These are phyloP conservation scores for Pangasianodon gigas DNA, from an alignment of 2,113 vertebrate species.

Conservation along the genomic window DNA sequence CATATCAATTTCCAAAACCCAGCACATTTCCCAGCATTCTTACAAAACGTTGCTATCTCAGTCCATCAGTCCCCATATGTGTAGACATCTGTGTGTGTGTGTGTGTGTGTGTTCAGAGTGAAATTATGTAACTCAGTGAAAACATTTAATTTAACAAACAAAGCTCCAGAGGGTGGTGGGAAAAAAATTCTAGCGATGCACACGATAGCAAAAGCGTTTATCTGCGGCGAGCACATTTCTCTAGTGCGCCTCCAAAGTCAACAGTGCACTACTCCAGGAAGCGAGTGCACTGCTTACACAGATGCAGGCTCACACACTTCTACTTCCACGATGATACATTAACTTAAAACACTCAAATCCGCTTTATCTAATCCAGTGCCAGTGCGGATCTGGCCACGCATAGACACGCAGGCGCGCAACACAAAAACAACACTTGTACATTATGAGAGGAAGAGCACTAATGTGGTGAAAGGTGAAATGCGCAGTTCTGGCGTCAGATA, in stretches of 20 bases:
- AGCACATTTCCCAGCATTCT: slow-evolving; percentile 36
- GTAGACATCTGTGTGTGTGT: neutral
- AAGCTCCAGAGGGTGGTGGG: slow-evolving; percentile 39
- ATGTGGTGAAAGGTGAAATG: neutral
- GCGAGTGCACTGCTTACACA: slow-evolving; percentile 19
- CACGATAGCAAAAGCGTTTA: slow-evolving; percentile 45
- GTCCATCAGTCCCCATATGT: neutral
- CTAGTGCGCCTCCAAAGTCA: slow-evolving; percentile 52
- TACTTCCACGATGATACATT: neutral
- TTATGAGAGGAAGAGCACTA: neutral
- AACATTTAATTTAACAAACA: slow-evolving; percentile 40
- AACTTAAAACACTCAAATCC: slow-evolving; percentile 14
- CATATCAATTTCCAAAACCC: neutral
- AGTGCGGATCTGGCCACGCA: neutral
- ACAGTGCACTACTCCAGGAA: slow-evolving; percentile 20
- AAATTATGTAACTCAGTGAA: slow-evolving; percentile 33
- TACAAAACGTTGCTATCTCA: neutral
- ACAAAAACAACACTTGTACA: neutral
- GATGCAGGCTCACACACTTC: slow-evolving; percentile 14
- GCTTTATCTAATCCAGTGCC: neutral
- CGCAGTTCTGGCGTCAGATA: neutral
- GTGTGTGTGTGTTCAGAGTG: slow-evolving; percentile 17
- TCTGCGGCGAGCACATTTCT: slow-evolving; percentile 29
- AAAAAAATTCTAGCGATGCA: slow-evolving; percentile 45
- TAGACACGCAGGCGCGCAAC: neutral